These are phyloP conservation scores for Orbicella faveolata DNA, from an alignment of 64 coral and sea anemone genomes.

Conservation along the genomic window DNA sequence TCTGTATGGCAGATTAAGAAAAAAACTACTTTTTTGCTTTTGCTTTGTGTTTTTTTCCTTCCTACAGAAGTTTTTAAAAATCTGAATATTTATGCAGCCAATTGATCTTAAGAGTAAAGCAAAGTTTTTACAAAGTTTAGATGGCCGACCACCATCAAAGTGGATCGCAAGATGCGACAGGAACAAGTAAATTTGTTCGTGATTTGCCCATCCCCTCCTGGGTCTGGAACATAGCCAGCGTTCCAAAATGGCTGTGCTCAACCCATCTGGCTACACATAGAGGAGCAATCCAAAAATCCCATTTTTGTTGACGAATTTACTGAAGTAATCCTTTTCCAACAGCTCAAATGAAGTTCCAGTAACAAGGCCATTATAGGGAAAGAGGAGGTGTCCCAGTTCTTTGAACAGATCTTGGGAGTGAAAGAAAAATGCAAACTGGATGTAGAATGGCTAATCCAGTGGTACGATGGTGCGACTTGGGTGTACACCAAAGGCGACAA, in stretches of 20 bases:
- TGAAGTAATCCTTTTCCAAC: conserved; percentile 33
- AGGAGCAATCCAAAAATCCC: conserved; percentile 6
- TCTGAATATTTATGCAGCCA: too few species aligned
- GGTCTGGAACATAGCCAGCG: conserved; percentile 33
- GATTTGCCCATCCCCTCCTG: conserved; percentile 21
- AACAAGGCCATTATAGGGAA: conserved; percentile 56
- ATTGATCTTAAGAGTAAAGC: too few species aligned
- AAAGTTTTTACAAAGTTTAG: too few species aligned
- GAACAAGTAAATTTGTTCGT: conserved; percentile 50
- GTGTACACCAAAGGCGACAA: conserved; percentile 41
- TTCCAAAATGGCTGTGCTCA: conserved; percentile 48
- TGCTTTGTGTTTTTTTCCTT: too few species aligned
- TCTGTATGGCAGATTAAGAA: too few species aligned
- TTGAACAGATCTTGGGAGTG: conserved; percentile 25
- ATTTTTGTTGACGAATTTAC: conserved; percentile 51
- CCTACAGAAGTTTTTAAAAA: too few species aligned
- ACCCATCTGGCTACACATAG: conserved; percentile 27
- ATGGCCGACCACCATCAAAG: too few species aligned
- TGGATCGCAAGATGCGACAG: conserved; percentile 15
- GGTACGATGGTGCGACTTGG: conserved; percentile 4
- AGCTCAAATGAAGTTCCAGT: conserved; percentile 32
- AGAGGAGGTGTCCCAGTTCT: conserved; percentile 52
- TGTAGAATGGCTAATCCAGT: conserved; percentile 1
- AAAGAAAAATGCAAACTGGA: conserved; percentile 34
- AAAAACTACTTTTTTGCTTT: too few species aligned